A percentile compares a stretch with the other conserved stretches of the same genome.
Evolutionary conservation across 2,113 vertebrate species (phyloP).

Genomic region (Campylorhamphus procurvoides): DNA sequence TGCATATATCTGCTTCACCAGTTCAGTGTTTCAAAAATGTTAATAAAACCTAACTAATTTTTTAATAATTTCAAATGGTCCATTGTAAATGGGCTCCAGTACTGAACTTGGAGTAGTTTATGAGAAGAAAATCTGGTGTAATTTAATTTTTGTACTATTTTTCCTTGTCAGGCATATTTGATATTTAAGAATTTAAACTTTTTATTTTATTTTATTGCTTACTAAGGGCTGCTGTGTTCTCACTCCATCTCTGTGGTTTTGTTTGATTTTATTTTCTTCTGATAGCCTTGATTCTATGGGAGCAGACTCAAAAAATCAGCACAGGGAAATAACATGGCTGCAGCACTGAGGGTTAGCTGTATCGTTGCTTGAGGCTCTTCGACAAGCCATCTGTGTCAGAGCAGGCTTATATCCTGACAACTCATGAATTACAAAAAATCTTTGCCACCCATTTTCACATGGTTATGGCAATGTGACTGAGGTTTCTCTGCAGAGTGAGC

Average conservation of each 20-base stretch:
- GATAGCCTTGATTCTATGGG: not conserved
- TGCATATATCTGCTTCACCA: not conserved
- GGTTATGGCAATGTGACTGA: not conserved
- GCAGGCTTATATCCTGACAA: not conserved
- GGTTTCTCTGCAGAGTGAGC: not conserved
- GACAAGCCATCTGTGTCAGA: not conserved
- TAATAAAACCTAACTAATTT: not conserved
- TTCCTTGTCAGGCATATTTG: not conserved
- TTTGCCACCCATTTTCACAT: not conserved
- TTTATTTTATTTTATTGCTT: not conserved
- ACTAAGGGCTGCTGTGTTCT: not conserved
- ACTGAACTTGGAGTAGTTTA: not conserved
- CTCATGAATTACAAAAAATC: not conserved
- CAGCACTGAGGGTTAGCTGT: not conserved
- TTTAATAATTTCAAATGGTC: not conserved
- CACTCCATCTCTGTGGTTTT: not conserved
- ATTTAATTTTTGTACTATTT: not conserved
- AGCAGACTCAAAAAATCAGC: not conserved
- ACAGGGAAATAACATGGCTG: not conserved
- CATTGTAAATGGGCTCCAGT: not conserved
- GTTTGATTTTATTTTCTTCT: not conserved
- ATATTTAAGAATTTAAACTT: not conserved
- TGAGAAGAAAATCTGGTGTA: not conserved
- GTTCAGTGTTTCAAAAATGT: not conserved
- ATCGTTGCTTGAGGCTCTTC: not conserved